Percentiles rank a stretch among this genome's conserved stretches.
These are phyloP conservation scores for Sitophilus oryzae DNA, from an alignment of 1,140 invertebrate species.

Conservation along the genomic window DNA sequence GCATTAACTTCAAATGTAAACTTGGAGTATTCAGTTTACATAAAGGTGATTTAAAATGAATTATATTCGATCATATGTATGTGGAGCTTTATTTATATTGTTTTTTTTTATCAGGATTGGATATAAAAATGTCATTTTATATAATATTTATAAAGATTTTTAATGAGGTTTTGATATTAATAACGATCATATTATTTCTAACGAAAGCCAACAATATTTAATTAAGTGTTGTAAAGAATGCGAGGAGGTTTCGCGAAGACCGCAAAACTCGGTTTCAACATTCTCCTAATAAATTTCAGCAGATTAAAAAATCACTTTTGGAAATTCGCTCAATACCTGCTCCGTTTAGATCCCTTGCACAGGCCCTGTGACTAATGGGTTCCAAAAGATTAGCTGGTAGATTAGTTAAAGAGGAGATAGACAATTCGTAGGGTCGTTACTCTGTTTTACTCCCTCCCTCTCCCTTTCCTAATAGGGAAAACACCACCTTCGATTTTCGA, in stretches of 20 bases:
- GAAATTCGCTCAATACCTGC: slow-evolving; percentile 3
- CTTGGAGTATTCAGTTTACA: too few species aligned
- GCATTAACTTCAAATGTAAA: too few species aligned
- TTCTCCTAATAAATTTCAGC: background rate
- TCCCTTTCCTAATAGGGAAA: slow-evolving; percentile 3
- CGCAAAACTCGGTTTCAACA: background rate
- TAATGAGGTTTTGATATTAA: too few species aligned
- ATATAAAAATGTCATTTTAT: too few species aligned
- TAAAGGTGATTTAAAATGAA: too few species aligned
- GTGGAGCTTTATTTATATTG: too few species aligned
- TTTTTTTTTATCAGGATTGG: too few species aligned
- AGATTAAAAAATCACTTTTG: background rate
- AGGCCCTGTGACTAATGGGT: slow-evolving; percentile 15
- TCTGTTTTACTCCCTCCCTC: slow-evolving; percentile 6
- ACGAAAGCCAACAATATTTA: too few species aligned
- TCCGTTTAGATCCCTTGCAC: slow-evolving; percentile 3
- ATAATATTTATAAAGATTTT: too few species aligned
- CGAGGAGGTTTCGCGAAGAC: background rate
- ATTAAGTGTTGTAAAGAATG: too few species aligned
- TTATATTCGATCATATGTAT: too few species aligned
- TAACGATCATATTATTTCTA: too few species aligned
- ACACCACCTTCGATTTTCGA: slow-evolving; percentile 7
- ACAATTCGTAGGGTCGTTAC: slow-evolving; percentile 13
- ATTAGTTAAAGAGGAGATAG: slow-evolving; percentile 16
- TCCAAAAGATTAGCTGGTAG: slow-evolving; percentile 16